Conservation (phyloP, 1,140 invertebrate species). For the Halictus rubicundus region DNA sequence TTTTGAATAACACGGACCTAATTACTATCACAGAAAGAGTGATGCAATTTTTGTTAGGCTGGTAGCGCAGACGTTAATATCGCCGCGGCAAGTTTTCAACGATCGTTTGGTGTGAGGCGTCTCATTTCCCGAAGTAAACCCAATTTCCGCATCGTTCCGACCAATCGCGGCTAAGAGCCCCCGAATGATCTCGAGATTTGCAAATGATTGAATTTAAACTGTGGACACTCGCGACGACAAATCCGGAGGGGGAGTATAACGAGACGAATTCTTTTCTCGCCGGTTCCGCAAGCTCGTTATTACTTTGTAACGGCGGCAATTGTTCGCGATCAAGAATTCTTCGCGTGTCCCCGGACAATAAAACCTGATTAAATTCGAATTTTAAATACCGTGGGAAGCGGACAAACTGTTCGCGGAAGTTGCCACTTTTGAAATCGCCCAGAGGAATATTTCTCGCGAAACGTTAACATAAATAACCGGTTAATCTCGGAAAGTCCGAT, state of each 20-base stretch:
- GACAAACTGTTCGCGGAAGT: conserved; percentile 11
- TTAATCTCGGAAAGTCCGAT: no score
- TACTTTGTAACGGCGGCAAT: conserved; percentile 7
- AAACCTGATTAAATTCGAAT: conserved; percentile 50
- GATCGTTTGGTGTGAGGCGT: conserved; percentile 25
- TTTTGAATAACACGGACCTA: no score
- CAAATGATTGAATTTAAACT: conserved; percentile 61
- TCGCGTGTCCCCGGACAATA: conserved; percentile 30
- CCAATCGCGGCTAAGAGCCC: conserved; percentile 41
- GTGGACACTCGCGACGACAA: conserved; percentile 26
- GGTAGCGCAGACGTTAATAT: no score
- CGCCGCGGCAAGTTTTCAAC: conserved; percentile 4
- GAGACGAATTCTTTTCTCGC: conserved; percentile 32
- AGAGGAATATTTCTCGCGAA: no score
- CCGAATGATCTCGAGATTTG: conserved; percentile 51
- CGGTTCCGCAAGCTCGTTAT: conserved; percentile 34
- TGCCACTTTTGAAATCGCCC: not conserved
- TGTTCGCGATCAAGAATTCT: conserved; percentile 30
- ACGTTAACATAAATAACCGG: no score
- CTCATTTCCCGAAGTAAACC: conserved; percentile 53
- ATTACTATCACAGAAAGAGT: no score
- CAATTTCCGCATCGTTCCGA: conserved; percentile 54
- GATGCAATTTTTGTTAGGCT: no score
- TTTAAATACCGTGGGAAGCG: conserved; percentile 32
- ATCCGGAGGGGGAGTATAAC: not conserved